phyloP scores from a whole-genome alignment of 2,888 invertebrate genomes.

The Drosophila lacicola region DNA sequence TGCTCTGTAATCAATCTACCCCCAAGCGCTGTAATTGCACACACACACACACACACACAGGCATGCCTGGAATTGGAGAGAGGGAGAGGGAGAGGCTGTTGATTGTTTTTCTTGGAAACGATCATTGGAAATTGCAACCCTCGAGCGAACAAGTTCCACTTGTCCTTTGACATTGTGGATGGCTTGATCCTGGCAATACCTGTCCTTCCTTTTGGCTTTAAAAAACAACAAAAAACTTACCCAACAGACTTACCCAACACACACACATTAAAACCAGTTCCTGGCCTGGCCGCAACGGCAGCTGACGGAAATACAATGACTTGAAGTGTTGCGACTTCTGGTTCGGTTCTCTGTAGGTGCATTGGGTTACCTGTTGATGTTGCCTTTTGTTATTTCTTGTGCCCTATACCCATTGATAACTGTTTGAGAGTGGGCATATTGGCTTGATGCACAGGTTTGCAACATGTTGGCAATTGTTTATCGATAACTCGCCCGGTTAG shows the following conservation, averaged over 20 bases:
- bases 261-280: constrained; percentile 46
- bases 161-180: constrained; percentile 36
- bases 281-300: constrained; percentile 54
- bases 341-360: constrained; percentile 63
- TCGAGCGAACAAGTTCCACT: constrained; percentile 53
- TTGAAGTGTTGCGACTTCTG: constrained; percentile 68
- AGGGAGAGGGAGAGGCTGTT: neutral
- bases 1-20: constrained; percentile 53
- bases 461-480: too few species aligned
- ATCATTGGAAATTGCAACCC: constrained; percentile 39
- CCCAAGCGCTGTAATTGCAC: constrained; percentile 38
- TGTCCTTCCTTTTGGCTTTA: constrained; percentile 28
- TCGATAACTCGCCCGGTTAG: too few species aligned
- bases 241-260: constrained; percentile 12
- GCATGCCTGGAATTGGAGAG: neutral
- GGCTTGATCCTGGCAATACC: constrained; percentile 30
- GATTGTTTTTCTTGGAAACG: constrained; percentile 19
- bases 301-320: constrained; percentile 78
- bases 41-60: neutral
- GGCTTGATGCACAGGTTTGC: too few species aligned
- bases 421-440: neutral
- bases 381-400: constrained; percentile 57
- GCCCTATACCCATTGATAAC: neutral
- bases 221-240: constrained; percentile 54
- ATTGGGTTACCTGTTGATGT: constrained; percentile 77